phyloP scores from a whole-genome alignment of 2,888 invertebrate genomes.

The Hyles lineata region DNA sequence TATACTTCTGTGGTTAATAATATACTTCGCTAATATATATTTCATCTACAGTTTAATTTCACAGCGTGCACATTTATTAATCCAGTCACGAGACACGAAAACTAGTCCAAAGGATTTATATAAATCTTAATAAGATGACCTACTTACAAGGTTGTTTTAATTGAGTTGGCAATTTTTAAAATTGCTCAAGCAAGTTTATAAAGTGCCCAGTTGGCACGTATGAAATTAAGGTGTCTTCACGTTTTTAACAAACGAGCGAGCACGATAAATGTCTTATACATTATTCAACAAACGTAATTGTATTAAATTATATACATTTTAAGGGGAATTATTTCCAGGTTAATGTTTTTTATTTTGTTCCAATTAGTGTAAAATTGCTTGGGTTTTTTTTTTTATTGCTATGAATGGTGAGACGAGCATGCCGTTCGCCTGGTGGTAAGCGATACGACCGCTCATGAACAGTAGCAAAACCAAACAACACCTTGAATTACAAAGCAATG shows the following conservation, averaged over 20 bases:
- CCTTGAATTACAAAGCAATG: too few species aligned
- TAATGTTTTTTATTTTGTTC: neutral
- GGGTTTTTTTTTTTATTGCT: too few species aligned
- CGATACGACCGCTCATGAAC: too few species aligned
- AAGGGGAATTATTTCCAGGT: neutral
- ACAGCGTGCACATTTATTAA: neutral
- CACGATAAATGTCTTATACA: neutral
- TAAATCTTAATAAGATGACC: slow-evolving; percentile 6
- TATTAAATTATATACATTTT: neutral
- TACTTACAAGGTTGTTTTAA: slow-evolving; percentile 1
- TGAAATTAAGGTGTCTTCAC: slow-evolving; percentile 3
- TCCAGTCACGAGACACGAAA: neutral
- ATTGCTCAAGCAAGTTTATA: neutral
- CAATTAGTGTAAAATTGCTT: too few species aligned
- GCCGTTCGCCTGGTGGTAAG: too few species aligned
- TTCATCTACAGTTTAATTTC: neutral
- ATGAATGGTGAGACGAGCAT: too few species aligned
- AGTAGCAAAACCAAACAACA: too few species aligned
- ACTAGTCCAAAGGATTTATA: neutral
- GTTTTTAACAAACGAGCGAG: neutral
- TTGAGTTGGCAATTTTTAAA: slow-evolving; percentile 6
- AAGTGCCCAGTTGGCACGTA: slow-evolving; percentile 4
- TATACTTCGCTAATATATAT: neutral
- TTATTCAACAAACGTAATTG: neutral
- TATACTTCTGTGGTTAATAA: neutral